Base-by-base conservation (phyloP, 1,140 invertebrate species). In the Cyphomyrmex costatus region DNA sequence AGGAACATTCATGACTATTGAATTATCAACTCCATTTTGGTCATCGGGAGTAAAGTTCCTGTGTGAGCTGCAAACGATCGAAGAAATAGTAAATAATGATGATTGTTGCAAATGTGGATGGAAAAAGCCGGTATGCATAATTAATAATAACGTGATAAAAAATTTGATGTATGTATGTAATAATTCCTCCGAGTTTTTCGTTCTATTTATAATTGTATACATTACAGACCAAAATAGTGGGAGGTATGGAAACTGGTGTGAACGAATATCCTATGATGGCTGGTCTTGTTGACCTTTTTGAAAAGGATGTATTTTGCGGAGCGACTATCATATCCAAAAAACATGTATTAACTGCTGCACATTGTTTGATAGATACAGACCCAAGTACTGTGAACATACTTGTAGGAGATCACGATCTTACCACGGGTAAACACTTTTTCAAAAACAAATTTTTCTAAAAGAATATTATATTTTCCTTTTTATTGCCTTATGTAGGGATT, bases 261-360 rank as follows among this genome's bases (percentile, higher is more conserved):
- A 96, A 97, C 88, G 97, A 97, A 91, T 97, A 94, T 92, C 96
- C 96, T 0, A 96, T 96, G 95, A 97, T 97, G 96, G 96, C 94
- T 0, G 96, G 93, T 19, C 49, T 97, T 0, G 92, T 96, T 0
- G 95, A 96, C 87, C 58, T 91, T 21, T 61, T 85, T 2, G 76
- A 86, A 2, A 66, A 60, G 5, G 36, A 86, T 0, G 85, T 96
- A 0, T 96, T 95, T 86, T 98, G 97, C 90, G 97, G 97, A 0
- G 96, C 94, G 0, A 96, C 96, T 1, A 96, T 98, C 77, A 96
- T 98, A 51, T 95, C 95, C n/a, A 77, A 92, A 0, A 93, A 92
- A 27, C 96, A 97, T 92, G 95, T 97, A 1, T 3, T 98, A 2
- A 97, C 97, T 0, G 97, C 97, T 0, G 97, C 97, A 1, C 97